These are phyloP conservation scores for Halichondria panicea DNA, from an alignment of 37 sponge, comb jelly and placozoan genomes.

Conservation along the genomic window DNA sequence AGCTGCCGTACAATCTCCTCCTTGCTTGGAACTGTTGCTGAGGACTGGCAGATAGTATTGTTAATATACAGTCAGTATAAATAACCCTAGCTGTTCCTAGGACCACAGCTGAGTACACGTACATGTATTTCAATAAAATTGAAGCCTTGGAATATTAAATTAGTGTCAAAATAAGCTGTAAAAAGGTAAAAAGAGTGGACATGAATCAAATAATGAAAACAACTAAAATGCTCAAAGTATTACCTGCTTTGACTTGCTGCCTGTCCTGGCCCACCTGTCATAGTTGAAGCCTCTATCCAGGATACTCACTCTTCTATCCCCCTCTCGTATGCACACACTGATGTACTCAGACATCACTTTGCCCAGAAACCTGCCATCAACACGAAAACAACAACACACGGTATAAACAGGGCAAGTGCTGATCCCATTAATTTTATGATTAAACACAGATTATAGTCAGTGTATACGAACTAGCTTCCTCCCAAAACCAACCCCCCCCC, in stretches of 20 bases:
- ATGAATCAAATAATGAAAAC: neutral
- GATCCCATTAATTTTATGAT: too few relatives aligned
- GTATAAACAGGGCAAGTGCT: too few relatives aligned
- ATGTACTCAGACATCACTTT: slow-evolving; percentile 78
- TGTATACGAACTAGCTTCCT: too few relatives aligned
- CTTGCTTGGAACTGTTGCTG: slow-evolving; percentile 26
- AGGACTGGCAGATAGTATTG: neutral
- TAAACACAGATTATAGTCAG: too few relatives aligned
- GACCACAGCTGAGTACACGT: neutral
- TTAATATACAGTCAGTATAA: neutral
- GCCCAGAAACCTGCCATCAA: slow-evolving; percentile 79
- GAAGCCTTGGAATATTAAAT: neutral
- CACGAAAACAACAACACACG: too few relatives aligned
- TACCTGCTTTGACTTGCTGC: slow-evolving; percentile 6
- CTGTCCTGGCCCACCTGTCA: slow-evolving; percentile 64
- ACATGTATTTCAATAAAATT: neutral
- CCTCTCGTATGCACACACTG: slow-evolving; percentile 42
- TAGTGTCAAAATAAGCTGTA: neutral
- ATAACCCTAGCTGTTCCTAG: neutral
- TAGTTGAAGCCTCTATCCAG: slow-evolving; percentile 59
- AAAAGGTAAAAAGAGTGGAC: neutral
- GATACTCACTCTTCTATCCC: slow-evolving; percentile 17
- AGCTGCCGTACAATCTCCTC: slow-evolving; percentile 54
- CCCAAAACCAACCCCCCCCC: too few relatives aligned
- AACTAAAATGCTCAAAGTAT: neutral